Base-by-base conservation (phyloP, 2,888 invertebrate genomes). In the Parochlus steinenii region DNA sequence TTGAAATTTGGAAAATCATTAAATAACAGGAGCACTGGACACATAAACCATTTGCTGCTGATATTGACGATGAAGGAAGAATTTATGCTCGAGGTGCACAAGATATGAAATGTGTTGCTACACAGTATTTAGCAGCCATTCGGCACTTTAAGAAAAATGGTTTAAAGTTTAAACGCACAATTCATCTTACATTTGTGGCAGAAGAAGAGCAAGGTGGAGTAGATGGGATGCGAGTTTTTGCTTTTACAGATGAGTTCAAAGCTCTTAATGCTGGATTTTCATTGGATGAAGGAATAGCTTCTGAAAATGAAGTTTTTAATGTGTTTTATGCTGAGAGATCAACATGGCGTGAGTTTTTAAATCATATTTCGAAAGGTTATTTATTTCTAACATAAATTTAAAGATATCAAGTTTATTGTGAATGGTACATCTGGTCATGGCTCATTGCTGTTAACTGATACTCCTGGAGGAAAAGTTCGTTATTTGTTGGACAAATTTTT, bases 21-120 rank as follows among this genome's bases (percentile, higher is more conserved):
- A 89, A 80, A 1, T 34, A 27, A 6, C n/a, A 27, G 82, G 81
- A 90, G 24, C 75, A 80, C 49, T 95, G 95, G 93, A 82, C 71
- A 0, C 70, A 87, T 51, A 79, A 80, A 20, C 93, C 95, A 3
- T 95, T 93, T 56, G 73, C 69, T 41, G 95, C 81, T 1, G 71
- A 80, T 44, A 79, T 90, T 49, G 86, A 86, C 49, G 69, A 72
- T 1, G 67, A 82, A 40, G 92, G 90, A 2, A 74, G 85, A 49
- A 80, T 81, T 40, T 79, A 62, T 50, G 80, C 74, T 0, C 62
- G 81, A 6, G 81, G 81, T 7, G 55, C 74, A 2, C 77, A 78
- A 54, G 81, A 81, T 45, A 86, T 85, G 83, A 86, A 86, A 58
- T 78, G 73, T 47, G 78, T 82, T 33, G 80, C 78, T 12, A 74